phyloP scores from a whole-genome alignment of 1,140 invertebrate species.

The Lasaia peninsularis region DNA sequence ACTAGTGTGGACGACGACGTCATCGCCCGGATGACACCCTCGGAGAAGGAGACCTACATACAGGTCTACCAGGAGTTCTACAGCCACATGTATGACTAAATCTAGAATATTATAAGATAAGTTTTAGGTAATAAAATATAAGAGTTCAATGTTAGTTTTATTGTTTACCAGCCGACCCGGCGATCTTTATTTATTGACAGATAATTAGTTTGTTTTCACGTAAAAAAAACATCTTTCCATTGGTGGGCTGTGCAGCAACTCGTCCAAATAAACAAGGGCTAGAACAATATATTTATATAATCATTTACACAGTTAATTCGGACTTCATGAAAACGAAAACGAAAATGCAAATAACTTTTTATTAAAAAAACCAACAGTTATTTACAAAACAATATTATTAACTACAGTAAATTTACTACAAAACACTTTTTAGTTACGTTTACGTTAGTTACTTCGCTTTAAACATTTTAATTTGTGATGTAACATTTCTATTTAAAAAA shows the following conservation, averaged over 20 bases:
- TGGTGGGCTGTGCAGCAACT: too few relatives aligned
- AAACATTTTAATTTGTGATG: too few relatives aligned
- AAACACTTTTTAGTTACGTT: not conserved
- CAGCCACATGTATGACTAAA: slow-evolving; percentile 84
- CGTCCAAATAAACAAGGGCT: too few relatives aligned
- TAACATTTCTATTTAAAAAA: too few relatives aligned
- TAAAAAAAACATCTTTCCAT: too few relatives aligned
- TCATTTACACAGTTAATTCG: not conserved
- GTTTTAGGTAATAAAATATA: not conserved
- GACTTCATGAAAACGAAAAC: not conserved
- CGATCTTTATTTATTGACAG: too few relatives aligned
- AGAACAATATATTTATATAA: too few relatives aligned
- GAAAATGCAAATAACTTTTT: not conserved
- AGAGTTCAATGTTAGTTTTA: not conserved
- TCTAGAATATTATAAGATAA: not conserved
- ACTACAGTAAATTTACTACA: not conserved
- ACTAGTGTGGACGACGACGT: slow-evolving; percentile 84
- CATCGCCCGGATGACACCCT: slow-evolving; percentile 93
- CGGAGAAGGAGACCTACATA: slow-evolving; percentile 96
- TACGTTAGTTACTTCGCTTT: not conserved
- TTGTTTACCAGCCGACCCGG: not conserved
- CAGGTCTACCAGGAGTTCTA: slow-evolving; percentile 96
- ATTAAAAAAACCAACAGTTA: not conserved
- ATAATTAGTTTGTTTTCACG: too few relatives aligned
- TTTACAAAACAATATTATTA: not conserved